These are phyloP conservation scores for Microctonus hyperodae DNA, from an alignment of 2,888 invertebrate genomes.

Conservation along the genomic window DNA sequence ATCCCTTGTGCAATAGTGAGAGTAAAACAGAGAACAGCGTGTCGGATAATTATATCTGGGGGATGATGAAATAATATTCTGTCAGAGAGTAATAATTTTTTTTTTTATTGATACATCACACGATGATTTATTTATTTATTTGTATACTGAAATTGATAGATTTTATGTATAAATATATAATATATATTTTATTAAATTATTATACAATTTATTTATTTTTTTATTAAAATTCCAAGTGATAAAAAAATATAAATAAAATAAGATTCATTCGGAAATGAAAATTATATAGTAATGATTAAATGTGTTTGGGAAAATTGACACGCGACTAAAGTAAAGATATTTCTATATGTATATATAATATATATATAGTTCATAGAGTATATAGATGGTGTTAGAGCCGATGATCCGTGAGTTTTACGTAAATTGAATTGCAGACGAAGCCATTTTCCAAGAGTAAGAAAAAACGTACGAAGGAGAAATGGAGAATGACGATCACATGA, in stretches of 20 bases:
- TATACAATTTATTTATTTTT: too few species aligned
- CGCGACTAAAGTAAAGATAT: background rate
- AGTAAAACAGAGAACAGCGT: background rate
- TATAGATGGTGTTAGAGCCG: conserved; percentile 23
- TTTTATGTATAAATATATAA: too few species aligned
- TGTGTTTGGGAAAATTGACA: background rate
- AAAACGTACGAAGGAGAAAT: background rate
- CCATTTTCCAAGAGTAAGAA: conserved; percentile 24
- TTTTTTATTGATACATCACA: too few species aligned
- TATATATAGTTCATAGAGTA: background rate
- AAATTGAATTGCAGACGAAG: conserved; percentile 38
- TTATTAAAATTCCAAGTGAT: too few species aligned
- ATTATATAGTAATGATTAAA: background rate
- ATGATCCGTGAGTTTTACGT: conserved; percentile 39
- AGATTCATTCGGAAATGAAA: background rate
- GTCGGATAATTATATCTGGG: background rate
- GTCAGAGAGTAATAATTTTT: background rate
- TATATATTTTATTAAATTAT: too few species aligned
- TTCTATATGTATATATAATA: too few species aligned
- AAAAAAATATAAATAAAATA: background rate
- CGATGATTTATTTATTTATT: too few species aligned
- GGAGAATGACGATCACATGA: background rate
- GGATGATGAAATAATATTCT: background rate
- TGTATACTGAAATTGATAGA: too few species aligned
- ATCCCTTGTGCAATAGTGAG: background rate